Conservation (phyloP, 1,140 invertebrate genomes). For the Amphibalanus amphitrite region DNA sequence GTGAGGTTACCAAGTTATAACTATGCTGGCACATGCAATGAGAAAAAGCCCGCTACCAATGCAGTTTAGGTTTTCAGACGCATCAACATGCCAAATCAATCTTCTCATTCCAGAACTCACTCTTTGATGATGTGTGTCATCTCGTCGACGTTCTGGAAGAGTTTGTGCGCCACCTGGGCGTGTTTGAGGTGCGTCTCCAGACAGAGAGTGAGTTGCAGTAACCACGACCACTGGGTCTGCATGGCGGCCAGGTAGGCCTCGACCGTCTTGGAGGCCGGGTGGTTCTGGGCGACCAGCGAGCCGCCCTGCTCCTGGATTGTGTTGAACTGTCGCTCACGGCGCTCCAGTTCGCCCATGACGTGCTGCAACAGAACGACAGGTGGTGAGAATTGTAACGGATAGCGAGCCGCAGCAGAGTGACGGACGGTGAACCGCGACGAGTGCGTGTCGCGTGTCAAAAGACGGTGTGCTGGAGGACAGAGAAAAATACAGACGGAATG, state of each 20-base stretch:
- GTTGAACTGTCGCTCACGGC: conserved; percentile 86
- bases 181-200: conserved; percentile 87
- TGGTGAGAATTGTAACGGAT: too few relatives aligned
- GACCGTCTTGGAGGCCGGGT: conserved; percentile 86
- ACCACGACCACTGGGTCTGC: conserved; percentile 95
- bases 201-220: conserved; percentile 81
- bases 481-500: too few relatives aligned
- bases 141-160: conserved; percentile 64
- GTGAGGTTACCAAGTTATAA: too few relatives aligned
- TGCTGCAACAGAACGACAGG: conserved; percentile 47
- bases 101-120: background rate
- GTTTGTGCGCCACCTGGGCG: conserved; percentile 74
- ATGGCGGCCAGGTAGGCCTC: conserved; percentile 88
- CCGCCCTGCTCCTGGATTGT: conserved; percentile 90
- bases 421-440: too few relatives aligned
- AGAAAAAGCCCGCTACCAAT: too few relatives aligned
- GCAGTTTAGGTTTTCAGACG: too few relatives aligned
- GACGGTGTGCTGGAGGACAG: too few relatives aligned
- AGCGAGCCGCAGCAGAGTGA: too few relatives aligned
- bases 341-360: conserved; percentile 86
- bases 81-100: too few relatives aligned
- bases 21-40: too few relatives aligned
- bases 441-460: too few relatives aligned
- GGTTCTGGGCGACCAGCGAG: conserved; percentile 75
- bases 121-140: background rate